Evolutionary conservation across 2,888 invertebrate species (phyloP).

Genomic region (Calliphora vomitoria): DNA sequence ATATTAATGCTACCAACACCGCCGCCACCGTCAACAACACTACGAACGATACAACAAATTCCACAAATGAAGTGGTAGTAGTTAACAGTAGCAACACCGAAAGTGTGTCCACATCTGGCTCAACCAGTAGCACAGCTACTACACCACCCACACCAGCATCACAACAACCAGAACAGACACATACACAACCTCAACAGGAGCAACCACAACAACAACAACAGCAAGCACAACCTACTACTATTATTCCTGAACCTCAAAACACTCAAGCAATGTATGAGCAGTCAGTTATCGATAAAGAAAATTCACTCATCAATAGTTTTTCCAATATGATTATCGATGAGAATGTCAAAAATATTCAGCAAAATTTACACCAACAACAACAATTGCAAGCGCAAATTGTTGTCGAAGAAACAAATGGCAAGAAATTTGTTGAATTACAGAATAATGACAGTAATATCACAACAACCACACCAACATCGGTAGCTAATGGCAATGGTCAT

Average conservation of each 20-base stretch:
- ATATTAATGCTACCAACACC: conserved; percentile 44
- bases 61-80: conserved; percentile 39
- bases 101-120: conserved; percentile 76
- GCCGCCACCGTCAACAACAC: conserved; percentile 50
- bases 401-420: conserved; percentile 83
- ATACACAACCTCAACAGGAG: conserved; percentile 56
- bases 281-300: conserved; percentile 84
- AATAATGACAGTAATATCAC: conserved; percentile 74
- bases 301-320: conserved; percentile 83
- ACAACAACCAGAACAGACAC: conserved; percentile 38
- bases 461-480: conserved; percentile 73
- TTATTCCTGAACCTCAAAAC: conserved; percentile 78
- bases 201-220: conserved; percentile 59
- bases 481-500: conserved; percentile 84
- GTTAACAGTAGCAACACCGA: conserved; percentile 71
- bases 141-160: conserved; percentile 76
- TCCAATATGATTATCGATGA: conserved; percentile 84
- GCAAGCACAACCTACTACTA: conserved; percentile 74
- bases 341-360: conserved; percentile 83
- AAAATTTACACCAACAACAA: conserved; percentile 74
- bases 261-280: conserved; percentile 84
- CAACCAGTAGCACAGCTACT: conserved; percentile 75
- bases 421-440: conserved; percentile 78
- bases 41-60: conserved; percentile 68
- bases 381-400: conserved; percentile 76